Evolutionary conservation across 2,888 invertebrate genomes (phyloP).

Genomic region (Digitonthophagus gazella): DNA sequence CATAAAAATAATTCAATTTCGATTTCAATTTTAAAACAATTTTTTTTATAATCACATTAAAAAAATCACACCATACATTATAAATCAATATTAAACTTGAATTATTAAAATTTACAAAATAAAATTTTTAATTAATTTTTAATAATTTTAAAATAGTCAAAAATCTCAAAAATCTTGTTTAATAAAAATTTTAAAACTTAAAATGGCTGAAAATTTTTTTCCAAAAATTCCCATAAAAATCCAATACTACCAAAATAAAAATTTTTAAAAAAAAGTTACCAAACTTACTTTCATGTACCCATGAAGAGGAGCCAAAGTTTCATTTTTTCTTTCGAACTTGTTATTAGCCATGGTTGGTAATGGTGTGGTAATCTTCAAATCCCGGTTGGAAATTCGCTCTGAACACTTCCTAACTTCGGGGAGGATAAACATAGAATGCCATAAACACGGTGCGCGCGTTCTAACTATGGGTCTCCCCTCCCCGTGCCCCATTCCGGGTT

Average conservation of each 20-base stretch:
- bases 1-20: background rate
- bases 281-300: slow-evolving; percentile 26
- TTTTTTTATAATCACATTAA: too few relatives aligned
- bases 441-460: slow-evolving; percentile 4
- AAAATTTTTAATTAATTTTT: background rate
- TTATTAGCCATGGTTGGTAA: slow-evolving; percentile 23
- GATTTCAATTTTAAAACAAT: too few relatives aligned
- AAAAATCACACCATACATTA: too few relatives aligned
- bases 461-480: slow-evolving; percentile 1
- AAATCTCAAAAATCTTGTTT: too few relatives aligned
- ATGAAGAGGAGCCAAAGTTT: slow-evolving; percentile 25
- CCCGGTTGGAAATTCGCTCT: slow-evolving; percentile 5
- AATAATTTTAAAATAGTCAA: background rate
- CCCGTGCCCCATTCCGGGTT: slow-evolving; percentile 2
- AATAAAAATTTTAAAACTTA: background rate
- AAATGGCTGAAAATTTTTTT: background rate
- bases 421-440: slow-evolving; percentile 13
- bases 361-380: too few relatives aligned
- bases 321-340: slow-evolving; percentile 24
- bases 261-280: background rate
- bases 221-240: slow-evolving; percentile 2
- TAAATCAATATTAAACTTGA: too few relatives aligned
- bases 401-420: slow-evolving; percentile 12
- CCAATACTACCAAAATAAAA: slow-evolving; percentile 9
- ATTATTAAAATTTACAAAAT: too few relatives aligned